Evolutionary conservation across 2,888 invertebrate species (phyloP).

Genomic region (Dexiosoma caninum): DNA sequence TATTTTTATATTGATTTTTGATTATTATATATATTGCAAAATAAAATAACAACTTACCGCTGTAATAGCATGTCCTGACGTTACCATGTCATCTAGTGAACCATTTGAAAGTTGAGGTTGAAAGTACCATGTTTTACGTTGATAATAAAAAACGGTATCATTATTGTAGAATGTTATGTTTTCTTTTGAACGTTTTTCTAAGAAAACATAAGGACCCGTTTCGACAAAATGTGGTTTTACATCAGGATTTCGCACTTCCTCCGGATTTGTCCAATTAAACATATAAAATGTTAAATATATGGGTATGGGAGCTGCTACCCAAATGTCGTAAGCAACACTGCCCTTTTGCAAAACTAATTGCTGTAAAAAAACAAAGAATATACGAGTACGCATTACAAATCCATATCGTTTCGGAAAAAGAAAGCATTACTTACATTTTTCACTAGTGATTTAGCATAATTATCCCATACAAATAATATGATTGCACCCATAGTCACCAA

Average conservation of each 20-base stretch:
- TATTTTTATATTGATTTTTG: too few relatives aligned
- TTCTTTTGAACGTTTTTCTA: slow-evolving; percentile 72
- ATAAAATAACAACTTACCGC: slow-evolving; percentile 81
- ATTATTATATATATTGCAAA: too few relatives aligned
- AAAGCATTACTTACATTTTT: slow-evolving; percentile 73
- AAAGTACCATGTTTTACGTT: slow-evolving; percentile 86
- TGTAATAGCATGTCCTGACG: slow-evolving; percentile 87
- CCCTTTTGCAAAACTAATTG: slow-evolving; percentile 82
- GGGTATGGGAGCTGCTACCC: slow-evolving; percentile 90
- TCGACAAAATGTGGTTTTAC: slow-evolving; percentile 82
- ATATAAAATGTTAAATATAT: slow-evolving; percentile 87
- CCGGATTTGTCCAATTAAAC: slow-evolving; percentile 88
- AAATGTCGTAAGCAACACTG: slow-evolving; percentile 84
- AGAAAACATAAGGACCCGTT: slow-evolving; percentile 82
- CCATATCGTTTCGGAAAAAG: background rate
- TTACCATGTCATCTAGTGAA: slow-evolving; percentile 82
- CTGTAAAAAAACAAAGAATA: slow-evolving; percentile 77
- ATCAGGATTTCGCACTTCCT: slow-evolving; percentile 79
- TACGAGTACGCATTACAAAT: too few relatives aligned
- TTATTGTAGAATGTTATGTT: slow-evolving; percentile 84
- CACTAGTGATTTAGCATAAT: slow-evolving; percentile 68
- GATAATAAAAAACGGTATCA: slow-evolving; percentile 86
- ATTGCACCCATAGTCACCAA: slow-evolving; percentile 70
- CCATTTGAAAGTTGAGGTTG: slow-evolving; percentile 84
- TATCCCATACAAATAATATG: slow-evolving; percentile 73